Evolutionary conservation across 2,113 vertebrate genomes (phyloP), one percentile per base, ranked within the genome.

Genomic region (Cervus canadensis): DNA sequence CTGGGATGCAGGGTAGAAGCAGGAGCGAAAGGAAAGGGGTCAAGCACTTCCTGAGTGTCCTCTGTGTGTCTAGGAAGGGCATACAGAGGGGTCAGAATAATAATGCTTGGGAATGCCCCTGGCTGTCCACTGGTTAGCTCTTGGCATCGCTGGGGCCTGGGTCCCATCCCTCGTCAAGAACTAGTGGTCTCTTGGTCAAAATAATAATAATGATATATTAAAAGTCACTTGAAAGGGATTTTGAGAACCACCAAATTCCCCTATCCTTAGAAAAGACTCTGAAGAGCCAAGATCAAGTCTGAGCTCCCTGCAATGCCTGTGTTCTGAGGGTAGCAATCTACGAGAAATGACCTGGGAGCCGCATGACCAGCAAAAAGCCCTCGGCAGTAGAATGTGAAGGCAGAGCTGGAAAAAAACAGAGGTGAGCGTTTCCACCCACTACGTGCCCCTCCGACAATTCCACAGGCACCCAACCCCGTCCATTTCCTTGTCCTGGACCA

Each of bases 371-470:
- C 14, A 81, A 56, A 96, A 25, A n/a, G 14, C 45, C 1, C 36
- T 10, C 50, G 45, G 33, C 3, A 4, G 48, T 78, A 64, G 30
- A 26, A 56, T 4, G 15, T 21, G 59, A 64, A 43, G 48, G n/a
- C 26, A n/a, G 48, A 62, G 28, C 6, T 76, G 91, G 93, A 82
- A 97, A 96, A 92, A 94, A 60, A 5, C 62, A 90, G 93, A 89
- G 85, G 74, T 50, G 40, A 94, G 50, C 30, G 21, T 71, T 82
- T 43, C 88, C 3, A 15, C n/a, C 79, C 43, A 36, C 50, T 28
- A 4, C 2, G 10, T 95, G 90, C 45, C 62, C 84, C 82, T 52
- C 87, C 45, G 82, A 23, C 84, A 59, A 95, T 94, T 96, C 95
- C n/a, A 60, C 45, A 60, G 81, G 64, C 50, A 52, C 92, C 81